Base-by-base conservation (phyloP, 2,113 vertebrate genomes). In the Oreochromis aureus region DNA sequence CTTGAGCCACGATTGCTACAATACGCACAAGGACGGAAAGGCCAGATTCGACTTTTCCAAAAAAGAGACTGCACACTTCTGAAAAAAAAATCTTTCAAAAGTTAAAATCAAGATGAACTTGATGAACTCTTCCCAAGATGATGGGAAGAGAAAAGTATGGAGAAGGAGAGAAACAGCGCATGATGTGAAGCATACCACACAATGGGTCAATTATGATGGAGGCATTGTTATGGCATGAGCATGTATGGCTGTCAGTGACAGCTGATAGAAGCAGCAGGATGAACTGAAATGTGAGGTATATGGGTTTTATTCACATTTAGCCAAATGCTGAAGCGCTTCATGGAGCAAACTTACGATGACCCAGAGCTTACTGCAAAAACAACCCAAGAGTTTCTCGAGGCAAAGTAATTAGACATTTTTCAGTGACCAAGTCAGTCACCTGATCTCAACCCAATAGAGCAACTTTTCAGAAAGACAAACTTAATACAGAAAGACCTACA, bases 11-110 rank as follows among this genome's bases (percentile, higher is more conserved):
- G 3, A 19, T 63, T 3, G 1, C 30, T 16, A 32, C 2, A 3
- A 19, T 63, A 6, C 6, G 0, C 24, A 39, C n/a, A 44, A 44
- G n/a, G 44, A 48, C 0, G 4, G 4, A 48, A 30, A 51, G 24
- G 16, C 10, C 44, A 30, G 44, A 76, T 51, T 30, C 0, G 1
- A 32, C 10, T 51, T 76, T 73, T 27, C 41, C 69, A 30, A 27
- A 46, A 30, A 48, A 18, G 69, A 46, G 15, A 46, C 24, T 48
- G 15, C 15, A 46, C 69, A 30, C 15, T 1, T 44, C 39, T 30
- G 41, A 30, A 30, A 48, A 53, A 24, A 48, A 51, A 30, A 30
- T 32, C 10, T 76, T 30, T 76, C 2, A 2, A 51, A 48, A 51
- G 24, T 51, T 76, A 10, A 48, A 76, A 30, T 48, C 69, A 48